Conservation (phyloP, 2,113 vertebrate genomes). For the Oenanthe oenanthe region DNA sequence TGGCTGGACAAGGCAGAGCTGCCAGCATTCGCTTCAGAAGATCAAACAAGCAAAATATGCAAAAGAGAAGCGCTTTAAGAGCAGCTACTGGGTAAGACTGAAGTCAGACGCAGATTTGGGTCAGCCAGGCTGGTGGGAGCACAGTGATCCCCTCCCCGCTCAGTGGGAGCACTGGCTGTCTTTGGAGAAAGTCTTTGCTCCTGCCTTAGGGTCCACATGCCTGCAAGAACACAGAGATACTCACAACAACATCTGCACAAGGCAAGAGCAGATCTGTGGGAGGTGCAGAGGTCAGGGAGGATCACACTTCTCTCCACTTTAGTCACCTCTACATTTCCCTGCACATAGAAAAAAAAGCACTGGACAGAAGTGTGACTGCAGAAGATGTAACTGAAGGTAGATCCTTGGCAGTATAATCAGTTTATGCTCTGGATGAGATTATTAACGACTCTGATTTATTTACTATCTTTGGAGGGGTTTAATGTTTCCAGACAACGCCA, state of each 20-base stretch:
- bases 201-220: fast-evolving
- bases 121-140: background rate
- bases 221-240: fast-evolving
- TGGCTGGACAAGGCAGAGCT: background rate
- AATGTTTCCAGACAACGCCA: background rate
- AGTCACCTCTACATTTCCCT: background rate
- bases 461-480: background rate
- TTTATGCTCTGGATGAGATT: background rate
- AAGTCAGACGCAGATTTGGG: background rate
- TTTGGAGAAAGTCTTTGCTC: background rate
- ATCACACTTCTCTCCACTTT: background rate
- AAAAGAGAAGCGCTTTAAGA: background rate
- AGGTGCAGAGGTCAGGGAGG: background rate
- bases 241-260: background rate
- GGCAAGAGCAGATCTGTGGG: fast-evolving
- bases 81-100: background rate
- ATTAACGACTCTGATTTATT: background rate
- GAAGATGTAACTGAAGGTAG: background rate
- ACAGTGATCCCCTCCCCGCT: fast-evolving
- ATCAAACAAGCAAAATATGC: background rate
- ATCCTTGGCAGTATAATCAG: background rate
- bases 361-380: background rate
- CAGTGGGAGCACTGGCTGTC: background rate
- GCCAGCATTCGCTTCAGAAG: background rate
- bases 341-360: background rate